Conservation (phyloP, 2,113 vertebrate genomes). For the Otus sunia region DNA sequence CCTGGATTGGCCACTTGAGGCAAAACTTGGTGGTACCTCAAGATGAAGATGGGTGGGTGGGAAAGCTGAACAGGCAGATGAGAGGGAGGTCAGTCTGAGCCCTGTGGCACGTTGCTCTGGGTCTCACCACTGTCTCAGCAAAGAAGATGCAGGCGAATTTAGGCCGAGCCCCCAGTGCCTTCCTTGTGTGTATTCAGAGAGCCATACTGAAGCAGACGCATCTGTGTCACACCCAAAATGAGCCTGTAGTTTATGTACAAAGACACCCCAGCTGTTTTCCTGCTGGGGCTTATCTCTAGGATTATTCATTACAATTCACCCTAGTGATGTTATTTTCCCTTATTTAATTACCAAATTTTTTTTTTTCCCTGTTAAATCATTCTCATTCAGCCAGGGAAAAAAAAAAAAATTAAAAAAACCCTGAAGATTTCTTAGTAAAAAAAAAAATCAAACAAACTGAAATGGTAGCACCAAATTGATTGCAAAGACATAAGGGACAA, state of each 20-base stretch:
- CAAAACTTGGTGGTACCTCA: background rate
- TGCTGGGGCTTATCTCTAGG: constrained; percentile 16
- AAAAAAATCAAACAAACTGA: background rate
- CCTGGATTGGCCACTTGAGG: background rate
- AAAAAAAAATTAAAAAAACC: background rate
- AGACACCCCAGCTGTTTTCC: constrained; percentile 32
- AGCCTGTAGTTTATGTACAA: constrained; percentile 21
- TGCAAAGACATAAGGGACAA: constrained; percentile 1
- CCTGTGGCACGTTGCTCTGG: background rate
- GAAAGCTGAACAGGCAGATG: background rate
- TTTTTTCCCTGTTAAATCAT: background rate
- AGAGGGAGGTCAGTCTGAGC: background rate
- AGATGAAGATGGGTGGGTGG: background rate
- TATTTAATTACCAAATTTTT: constrained; percentile 45
- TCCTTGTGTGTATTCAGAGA: background rate
- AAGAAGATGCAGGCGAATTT: background rate
- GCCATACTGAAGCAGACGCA: background rate
- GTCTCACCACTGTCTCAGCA: background rate
- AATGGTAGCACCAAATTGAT: background rate
- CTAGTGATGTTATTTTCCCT: background rate
- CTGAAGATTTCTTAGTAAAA: background rate
- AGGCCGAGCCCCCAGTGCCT: background rate
- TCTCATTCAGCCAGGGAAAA: background rate
- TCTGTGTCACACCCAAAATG: background rate
- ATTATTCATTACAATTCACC: constrained; percentile 42